A percentile compares a stretch with the other conserved stretches of the same genome.
phyloP scores from a whole-genome alignment of 2,888 invertebrate genomes.

The Lagria hirta region DNA sequence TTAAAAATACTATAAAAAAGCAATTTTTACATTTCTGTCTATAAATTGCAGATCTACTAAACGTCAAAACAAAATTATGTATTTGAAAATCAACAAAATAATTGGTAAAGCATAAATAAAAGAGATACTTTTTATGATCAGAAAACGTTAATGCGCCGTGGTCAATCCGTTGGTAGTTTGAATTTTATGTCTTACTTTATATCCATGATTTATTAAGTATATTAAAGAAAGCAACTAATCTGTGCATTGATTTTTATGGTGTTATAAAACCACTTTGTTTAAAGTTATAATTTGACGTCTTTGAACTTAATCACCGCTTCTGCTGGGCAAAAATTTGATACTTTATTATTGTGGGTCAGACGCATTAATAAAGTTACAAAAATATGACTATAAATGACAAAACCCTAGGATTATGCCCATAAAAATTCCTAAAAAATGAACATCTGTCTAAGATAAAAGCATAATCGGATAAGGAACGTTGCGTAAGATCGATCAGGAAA shows the following conservation, averaged over 20 bases:
- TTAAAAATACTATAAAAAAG: too few relatives aligned
- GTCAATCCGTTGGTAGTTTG: slow-evolving; percentile 21
- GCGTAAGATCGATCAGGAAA: too few relatives aligned
- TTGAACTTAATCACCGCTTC: slow-evolving; percentile 7
- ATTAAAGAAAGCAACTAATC: slow-evolving; percentile 30
- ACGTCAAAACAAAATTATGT: slow-evolving; percentile 17
- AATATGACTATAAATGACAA: slow-evolving; percentile 4
- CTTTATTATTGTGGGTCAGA: too few relatives aligned
- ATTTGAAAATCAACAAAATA: slow-evolving; percentile 11
- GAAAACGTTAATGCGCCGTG: slow-evolving; percentile 13
- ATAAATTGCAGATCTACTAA: slow-evolving; percentile 16
- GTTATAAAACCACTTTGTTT: slow-evolving; percentile 31
- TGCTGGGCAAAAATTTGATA: slow-evolving; percentile 6
- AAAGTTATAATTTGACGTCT: slow-evolving; percentile 23
- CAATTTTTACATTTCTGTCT: too few relatives aligned
- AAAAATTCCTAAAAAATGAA: slow-evolving; percentile 7
- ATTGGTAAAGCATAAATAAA: slow-evolving; percentile 13
- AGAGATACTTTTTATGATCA: slow-evolving; percentile 13
- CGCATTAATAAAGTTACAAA: slow-evolving; percentile 11
- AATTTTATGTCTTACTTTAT: slow-evolving; percentile 29
- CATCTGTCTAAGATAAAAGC: slow-evolving; percentile 4
- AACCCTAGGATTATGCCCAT: slow-evolving; percentile 5
- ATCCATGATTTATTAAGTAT: slow-evolving; percentile 26
- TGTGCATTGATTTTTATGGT: slow-evolving; percentile 30
- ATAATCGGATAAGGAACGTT: slow-evolving; percentile 8